These are phyloP conservation scores for Sebastes steindachneri DNA, from an alignment of 2,797 vertebrate genomes.

Conservation along the genomic window DNA sequence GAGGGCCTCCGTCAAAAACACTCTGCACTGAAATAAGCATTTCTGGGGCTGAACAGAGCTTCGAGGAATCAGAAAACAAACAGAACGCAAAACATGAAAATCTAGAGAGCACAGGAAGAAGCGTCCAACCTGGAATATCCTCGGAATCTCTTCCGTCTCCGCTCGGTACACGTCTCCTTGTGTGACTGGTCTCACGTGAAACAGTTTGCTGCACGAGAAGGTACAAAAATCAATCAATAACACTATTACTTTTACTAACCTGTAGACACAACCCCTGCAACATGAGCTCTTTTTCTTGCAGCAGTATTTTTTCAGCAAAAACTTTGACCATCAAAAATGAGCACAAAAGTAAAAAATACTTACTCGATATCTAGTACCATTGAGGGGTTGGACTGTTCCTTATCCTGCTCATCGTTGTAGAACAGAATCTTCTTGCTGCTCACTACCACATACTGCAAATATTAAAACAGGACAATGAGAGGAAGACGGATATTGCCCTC, in stretches of 20 bases:
- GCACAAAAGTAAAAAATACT: slow-evolving; percentile 71
- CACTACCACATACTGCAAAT: slow-evolving; percentile 95
- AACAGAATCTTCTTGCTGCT: slow-evolving; percentile 99
- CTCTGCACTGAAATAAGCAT: neutral
- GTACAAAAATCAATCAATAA: neutral
- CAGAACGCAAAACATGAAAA: neutral
- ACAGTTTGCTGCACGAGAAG: slow-evolving; percentile 89
- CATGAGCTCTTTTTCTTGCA: neutral
- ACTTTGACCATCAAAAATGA: neutral
- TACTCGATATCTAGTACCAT: slow-evolving; percentile 99
- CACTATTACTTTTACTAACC: neutral
- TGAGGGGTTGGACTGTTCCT: slow-evolving; percentile 97
- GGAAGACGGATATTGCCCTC: slow-evolving; percentile 5
- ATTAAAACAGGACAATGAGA: slow-evolving; percentile 34
- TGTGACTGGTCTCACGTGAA: slow-evolving; percentile 98
- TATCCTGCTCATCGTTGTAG: slow-evolving; percentile 98
- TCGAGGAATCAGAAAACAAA: neutral
- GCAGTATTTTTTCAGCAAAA: neutral
- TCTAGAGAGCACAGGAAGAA: neutral
- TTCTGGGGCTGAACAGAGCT: neutral
- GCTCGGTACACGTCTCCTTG: slow-evolving; percentile 99
- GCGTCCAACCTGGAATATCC: slow-evolving; percentile 95
- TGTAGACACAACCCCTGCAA: neutral
- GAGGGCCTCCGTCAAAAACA: neutral
- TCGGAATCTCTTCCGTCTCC: slow-evolving; percentile 97